These are phyloP conservation scores for Mormoops blainvillei DNA, from an alignment of 2,113 vertebrate species.

Conservation along the genomic window DNA sequence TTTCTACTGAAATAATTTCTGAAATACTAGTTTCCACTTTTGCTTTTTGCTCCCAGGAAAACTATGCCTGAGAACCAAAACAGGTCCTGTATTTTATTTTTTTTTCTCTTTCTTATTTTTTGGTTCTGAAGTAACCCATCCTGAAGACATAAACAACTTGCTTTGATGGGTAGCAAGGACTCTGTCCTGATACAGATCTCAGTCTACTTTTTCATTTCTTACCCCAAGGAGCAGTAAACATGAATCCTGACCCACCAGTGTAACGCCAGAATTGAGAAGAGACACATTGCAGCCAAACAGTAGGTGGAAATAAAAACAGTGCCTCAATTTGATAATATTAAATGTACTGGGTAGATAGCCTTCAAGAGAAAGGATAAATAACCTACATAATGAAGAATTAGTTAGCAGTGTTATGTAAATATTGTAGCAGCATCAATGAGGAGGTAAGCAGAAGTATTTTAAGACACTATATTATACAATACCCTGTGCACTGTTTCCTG, in stretches of 20 bases:
- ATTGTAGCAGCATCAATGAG: constrained; percentile 67
- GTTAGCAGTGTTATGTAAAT: constrained; percentile 73
- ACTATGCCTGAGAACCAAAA: constrained; percentile 60
- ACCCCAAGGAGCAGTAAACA: constrained; percentile 57
- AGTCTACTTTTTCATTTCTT: constrained; percentile 22
- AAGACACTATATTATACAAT: constrained; percentile 68
- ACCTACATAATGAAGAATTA: constrained; percentile 71
- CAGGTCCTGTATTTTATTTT: constrained; percentile 54
- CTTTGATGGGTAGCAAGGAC: constrained; percentile 57
- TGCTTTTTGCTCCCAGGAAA: constrained; percentile 69
- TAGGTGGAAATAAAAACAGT: constrained; percentile 64
- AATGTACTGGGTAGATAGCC: constrained; percentile 48
- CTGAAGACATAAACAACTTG: constrained; percentile 65
- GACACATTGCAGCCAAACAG: constrained; percentile 12
- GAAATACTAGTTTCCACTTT: constrained; percentile 70
- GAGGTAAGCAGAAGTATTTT: constrained; percentile 73
- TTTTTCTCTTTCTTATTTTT: not conserved
- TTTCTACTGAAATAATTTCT: constrained; percentile 67
- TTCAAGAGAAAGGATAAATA: constrained; percentile 62
- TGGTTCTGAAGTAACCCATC: constrained; percentile 57
- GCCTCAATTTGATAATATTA: constrained; percentile 57
- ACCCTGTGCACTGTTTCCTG: constrained; percentile 62
- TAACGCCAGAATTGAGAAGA: constrained; percentile 43
- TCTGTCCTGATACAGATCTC: constrained; percentile 43
- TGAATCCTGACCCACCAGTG: constrained; percentile 34